Evolutionary conservation across 2,113 vertebrate genomes (phyloP).

Genomic region (Orcinus orca): DNA sequence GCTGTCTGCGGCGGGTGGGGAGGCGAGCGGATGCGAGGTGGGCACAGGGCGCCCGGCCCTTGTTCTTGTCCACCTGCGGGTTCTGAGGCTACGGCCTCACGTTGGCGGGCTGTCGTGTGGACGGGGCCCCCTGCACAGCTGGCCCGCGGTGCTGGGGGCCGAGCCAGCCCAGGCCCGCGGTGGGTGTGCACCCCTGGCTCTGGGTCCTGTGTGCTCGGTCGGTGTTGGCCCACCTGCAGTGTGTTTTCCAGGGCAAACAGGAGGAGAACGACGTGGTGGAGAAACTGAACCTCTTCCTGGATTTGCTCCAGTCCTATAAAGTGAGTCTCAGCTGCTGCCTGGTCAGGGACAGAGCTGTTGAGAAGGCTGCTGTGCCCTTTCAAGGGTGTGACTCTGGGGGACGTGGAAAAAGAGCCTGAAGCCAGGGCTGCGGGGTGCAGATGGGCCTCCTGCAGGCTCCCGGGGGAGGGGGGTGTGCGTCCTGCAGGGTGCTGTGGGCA

Average conservation of each 20-base stretch:
- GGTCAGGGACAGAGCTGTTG: conserved; percentile 27
- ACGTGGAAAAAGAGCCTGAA: conserved; percentile 33
- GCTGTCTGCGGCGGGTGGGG: too few species aligned
- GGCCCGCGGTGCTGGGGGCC: neutral
- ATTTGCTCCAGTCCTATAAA: conserved; percentile 97
- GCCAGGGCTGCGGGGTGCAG: neutral
- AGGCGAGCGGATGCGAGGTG: fast-evolving
- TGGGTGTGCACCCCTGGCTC: neutral
- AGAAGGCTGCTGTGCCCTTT: conserved; percentile 7
- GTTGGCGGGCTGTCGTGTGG: neutral
- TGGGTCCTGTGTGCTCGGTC: neutral
- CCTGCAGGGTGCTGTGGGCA: neutral
- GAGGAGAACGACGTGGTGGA: conserved; percentile 98
- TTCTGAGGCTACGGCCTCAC: too few species aligned
- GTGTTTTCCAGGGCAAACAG: conserved; percentile 90
- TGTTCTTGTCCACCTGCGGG: neutral
- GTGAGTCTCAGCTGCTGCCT: conserved; percentile 82
- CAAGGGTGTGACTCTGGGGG: conserved; percentile 9
- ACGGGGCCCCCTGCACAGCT: neutral
- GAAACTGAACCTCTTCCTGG: conserved; percentile 96
- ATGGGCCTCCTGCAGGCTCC: neutral
- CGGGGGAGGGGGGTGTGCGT: fast-evolving
- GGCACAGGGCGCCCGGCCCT: too few species aligned
- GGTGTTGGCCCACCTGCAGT: conserved; percentile 17
- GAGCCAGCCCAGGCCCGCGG: neutral